Conservation (phyloP, 1,140 invertebrate genomes). For the Drosophila lacteicornis region DNA sequence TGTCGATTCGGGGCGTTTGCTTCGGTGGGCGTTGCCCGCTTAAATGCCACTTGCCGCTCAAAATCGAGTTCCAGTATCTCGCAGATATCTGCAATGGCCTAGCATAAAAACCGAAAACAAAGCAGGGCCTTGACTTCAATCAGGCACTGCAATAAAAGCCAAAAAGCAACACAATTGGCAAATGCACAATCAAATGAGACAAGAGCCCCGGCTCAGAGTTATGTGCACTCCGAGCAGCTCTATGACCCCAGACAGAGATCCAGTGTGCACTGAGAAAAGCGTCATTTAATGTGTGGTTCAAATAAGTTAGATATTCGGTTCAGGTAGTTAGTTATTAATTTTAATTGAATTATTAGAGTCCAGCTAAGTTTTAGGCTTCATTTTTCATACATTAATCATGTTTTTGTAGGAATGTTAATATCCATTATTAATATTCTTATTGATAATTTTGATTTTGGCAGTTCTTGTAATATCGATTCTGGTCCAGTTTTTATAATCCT, state of each 20-base stretch:
- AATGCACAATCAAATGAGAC: constrained; percentile 76
- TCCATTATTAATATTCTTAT: background rate
- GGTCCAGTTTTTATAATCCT: background rate
- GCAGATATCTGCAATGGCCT: constrained; percentile 35
- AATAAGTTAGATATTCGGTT: too few species aligned
- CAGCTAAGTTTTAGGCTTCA: background rate
- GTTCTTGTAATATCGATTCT: background rate
- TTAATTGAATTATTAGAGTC: background rate
- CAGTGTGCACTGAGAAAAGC: constrained; percentile 27
- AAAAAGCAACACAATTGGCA: constrained; percentile 70
- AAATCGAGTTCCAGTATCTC: constrained; percentile 19
- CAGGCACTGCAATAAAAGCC: constrained; percentile 35
- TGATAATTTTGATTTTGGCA: background rate
- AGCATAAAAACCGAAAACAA: constrained; percentile 62
- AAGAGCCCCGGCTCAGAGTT: constrained; percentile 64
- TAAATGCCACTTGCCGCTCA: constrained; percentile 67
- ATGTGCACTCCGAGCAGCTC: constrained; percentile 70
- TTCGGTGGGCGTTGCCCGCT: constrained; percentile 25
- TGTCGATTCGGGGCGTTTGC: constrained; percentile 41
- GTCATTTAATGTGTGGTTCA: background rate
- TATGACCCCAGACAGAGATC: constrained; percentile 61
- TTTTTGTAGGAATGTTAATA: background rate
- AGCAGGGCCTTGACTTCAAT: constrained; percentile 78
- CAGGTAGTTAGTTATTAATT: background rate
- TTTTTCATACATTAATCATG: background rate